These are phyloP conservation scores for Xanthia togata DNA, from an alignment of 2,888 invertebrate genomes.

Conservation along the genomic window DNA sequence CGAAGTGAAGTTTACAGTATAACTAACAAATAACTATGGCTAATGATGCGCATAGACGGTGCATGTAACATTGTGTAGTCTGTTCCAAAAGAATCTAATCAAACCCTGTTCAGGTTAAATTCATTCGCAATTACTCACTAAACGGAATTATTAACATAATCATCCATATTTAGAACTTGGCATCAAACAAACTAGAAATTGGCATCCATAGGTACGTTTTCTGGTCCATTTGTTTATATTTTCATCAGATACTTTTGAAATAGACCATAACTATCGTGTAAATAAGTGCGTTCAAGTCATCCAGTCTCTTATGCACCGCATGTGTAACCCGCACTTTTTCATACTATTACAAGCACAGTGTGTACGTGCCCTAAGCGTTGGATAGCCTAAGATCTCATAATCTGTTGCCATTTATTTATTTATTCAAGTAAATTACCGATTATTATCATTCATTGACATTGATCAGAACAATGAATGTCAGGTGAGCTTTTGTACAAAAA, in stretches of 20 bases:
- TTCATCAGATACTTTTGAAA: too few relatives aligned
- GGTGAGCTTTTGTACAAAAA: neutral
- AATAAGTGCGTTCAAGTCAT: neutral
- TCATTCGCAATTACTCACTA: neutral
- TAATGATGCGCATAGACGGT: neutral
- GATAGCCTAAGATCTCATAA: neutral
- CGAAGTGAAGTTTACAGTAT: neutral
- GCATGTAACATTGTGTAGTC: neutral
- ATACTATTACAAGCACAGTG: neutral
- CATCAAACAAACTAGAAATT: too few relatives aligned
- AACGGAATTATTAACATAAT: neutral
- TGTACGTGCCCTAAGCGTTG: neutral
- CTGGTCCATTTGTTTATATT: too few relatives aligned
- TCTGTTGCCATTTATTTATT: neutral
- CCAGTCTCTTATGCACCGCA: neutral
- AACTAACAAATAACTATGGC: neutral
- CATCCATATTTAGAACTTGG: too few relatives aligned
- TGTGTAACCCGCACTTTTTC: neutral
- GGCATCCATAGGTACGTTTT: too few relatives aligned
- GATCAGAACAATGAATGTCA: neutral
- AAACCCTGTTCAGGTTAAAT: neutral
- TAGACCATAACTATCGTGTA: neutral
- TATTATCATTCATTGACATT: neutral
- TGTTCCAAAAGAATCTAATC: neutral
- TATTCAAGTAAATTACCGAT: too few relatives aligned